Evolutionary conservation across 2,113 vertebrate species (phyloP).

Genomic region (Prunella himalayana): DNA sequence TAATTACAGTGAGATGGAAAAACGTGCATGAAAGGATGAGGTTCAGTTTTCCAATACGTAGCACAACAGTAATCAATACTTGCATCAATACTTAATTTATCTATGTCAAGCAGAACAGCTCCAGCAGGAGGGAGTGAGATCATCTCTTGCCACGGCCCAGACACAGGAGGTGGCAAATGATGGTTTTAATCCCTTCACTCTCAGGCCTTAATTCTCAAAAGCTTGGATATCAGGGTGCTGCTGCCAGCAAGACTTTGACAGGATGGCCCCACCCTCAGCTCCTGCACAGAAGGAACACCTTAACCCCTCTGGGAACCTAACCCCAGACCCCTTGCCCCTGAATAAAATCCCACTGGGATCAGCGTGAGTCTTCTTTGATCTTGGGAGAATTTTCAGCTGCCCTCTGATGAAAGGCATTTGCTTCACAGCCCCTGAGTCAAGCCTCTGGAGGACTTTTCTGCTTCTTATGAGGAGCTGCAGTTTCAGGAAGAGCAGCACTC

Average conservation of each 20-base stretch:
- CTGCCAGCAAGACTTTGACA: background rate
- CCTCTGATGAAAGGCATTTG: background rate
- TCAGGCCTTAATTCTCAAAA: background rate
- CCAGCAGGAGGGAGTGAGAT: constrained; percentile 29
- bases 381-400: background rate
- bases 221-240: background rate
- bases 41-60: constrained; percentile 35
- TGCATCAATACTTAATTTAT: constrained; percentile 62
- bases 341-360: background rate
- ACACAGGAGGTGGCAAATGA: background rate
- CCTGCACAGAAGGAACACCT: background rate
- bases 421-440: background rate
- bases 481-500: background rate
- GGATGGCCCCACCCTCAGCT: background rate
- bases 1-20: constrained; percentile 43
- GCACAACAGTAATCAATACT: constrained; percentile 55
- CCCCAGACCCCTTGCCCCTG: background rate
- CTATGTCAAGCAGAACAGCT: background rate
- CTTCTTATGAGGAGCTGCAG: background rate
- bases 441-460: background rate
- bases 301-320: background rate
- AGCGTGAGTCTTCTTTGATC: background rate
- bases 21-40: background rate
- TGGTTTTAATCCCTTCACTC: background rate
- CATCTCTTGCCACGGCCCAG: background rate